These are phyloP conservation scores for Agonum fuliginosum DNA, from an alignment of 2,888 invertebrate species.

Conservation along the genomic window DNA sequence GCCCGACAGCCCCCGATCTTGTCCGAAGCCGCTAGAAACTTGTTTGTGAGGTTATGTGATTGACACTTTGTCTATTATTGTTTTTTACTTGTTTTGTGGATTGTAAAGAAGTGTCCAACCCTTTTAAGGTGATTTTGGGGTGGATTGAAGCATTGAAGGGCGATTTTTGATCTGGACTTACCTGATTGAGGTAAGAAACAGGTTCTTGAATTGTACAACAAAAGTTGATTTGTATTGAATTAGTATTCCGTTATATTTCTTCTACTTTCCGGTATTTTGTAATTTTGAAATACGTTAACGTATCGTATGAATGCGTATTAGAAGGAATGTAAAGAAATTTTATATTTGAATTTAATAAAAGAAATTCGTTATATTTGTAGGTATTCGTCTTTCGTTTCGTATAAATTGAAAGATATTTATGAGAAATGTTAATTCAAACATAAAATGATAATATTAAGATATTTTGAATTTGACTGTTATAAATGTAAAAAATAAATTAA, in stretches of 20 bases:
- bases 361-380: too few relatives aligned
- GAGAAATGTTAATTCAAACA: too few relatives aligned
- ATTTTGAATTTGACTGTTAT: too few relatives aligned
- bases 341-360: too few relatives aligned
- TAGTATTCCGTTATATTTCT: slow-evolving; percentile 6
- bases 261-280: not conserved
- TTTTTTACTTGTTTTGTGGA: slow-evolving; percentile 4
- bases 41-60: slow-evolving; percentile 30
- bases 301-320: not conserved
- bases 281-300: slow-evolving; percentile 8
- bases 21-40: not conserved
- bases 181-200: slow-evolving; percentile 10
- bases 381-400: too few relatives aligned
- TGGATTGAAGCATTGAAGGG: not conserved
- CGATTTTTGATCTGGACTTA: slow-evolving; percentile 2
- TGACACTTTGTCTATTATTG: slow-evolving; percentile 37
- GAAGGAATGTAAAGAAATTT: not conserved
- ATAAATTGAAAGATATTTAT: too few relatives aligned
- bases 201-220: slow-evolving; percentile 15
- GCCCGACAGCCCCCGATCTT: not conserved
- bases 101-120: slow-evolving; percentile 27
- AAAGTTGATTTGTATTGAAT: slow-evolving; percentile 17
- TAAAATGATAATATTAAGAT: too few relatives aligned
- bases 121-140: slow-evolving; percentile 31
- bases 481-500: too few relatives aligned